These are phyloP conservation scores for Cotesia typhae DNA, from an alignment of 1,140 invertebrate genomes.

Conservation along the genomic window DNA sequence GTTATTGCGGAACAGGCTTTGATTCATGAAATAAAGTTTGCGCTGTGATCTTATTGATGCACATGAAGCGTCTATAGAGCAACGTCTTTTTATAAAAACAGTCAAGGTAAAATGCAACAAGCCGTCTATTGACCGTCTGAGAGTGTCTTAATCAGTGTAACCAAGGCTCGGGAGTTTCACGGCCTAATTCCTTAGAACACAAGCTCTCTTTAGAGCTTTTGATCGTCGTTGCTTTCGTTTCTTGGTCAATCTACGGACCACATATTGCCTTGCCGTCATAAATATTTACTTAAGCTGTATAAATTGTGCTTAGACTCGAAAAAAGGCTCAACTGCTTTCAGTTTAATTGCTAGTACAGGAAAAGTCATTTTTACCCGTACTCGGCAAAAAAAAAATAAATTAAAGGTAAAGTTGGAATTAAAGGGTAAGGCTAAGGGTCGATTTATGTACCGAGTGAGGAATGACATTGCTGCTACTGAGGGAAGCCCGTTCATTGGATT, in stretches of 20 bases:
- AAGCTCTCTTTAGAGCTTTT: slow-evolving; percentile 54
- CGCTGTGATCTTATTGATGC: not conserved
- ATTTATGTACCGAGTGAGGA: not conserved
- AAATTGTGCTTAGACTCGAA: not conserved
- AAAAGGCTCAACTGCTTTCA: slow-evolving; percentile 12
- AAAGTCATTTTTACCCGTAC: too few relatives aligned
- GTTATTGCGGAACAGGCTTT: too few relatives aligned
- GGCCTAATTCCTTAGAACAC: slow-evolving; percentile 59
- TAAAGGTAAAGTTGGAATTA: too few relatives aligned
- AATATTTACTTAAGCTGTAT: not conserved
- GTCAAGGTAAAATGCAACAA: slow-evolving; percentile 45
- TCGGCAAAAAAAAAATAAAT: too few relatives aligned
- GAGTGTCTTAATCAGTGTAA: slow-evolving; percentile 52
- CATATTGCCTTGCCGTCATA: slow-evolving; percentile 20
- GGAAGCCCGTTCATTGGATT: not conserved
- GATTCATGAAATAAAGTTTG: too few relatives aligned
- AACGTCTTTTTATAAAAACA: not conserved
- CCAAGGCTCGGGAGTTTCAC: slow-evolving; percentile 47
- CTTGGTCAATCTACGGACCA: slow-evolving; percentile 22
- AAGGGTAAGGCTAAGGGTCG: too few relatives aligned
- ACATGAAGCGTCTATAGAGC: not conserved
- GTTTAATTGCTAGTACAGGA: slow-evolving; percentile 1
- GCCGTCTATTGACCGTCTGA: slow-evolving; percentile 47
- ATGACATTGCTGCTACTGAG: not conserved
- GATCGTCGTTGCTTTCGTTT: slow-evolving; percentile 43